phyloP scores from a whole-genome alignment of 2,797 vertebrate species.

The Helarctos malayanus region DNA sequence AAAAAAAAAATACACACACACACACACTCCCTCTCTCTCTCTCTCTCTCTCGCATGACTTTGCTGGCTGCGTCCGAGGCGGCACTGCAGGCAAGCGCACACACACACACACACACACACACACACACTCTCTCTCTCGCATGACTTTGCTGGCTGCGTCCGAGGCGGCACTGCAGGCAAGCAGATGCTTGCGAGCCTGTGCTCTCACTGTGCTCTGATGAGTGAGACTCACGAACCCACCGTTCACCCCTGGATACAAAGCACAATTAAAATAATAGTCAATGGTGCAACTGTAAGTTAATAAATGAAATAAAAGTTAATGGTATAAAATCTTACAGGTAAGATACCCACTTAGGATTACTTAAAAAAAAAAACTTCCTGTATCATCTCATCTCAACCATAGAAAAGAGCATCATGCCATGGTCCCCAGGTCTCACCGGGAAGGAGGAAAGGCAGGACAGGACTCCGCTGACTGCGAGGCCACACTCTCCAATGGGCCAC shows the following conservation, averaged over 20 bases:
- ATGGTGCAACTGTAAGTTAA: background rate
- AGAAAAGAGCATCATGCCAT: background rate
- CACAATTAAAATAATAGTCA: background rate
- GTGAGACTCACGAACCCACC: background rate
- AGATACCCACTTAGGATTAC: conserved; percentile 27
- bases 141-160: background rate
- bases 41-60: background rate
- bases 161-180: background rate
- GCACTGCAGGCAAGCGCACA: background rate
- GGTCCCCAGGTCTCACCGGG: background rate
- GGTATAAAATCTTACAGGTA: background rate
- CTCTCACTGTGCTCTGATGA: background rate
- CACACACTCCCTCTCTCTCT: too few species aligned
- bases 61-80: background rate
- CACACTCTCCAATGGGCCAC: background rate
- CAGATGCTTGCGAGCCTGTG: background rate
- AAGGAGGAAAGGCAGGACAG: background rate
- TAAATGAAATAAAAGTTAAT: background rate
- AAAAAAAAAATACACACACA: background rate
- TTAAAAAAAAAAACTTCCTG: background rate
- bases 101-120: fast-evolving
- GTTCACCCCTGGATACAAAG: background rate
- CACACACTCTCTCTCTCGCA: background rate
- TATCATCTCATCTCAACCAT: background rate
- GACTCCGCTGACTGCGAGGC: background rate